Evolutionary conservation across 2,113 vertebrate species (phyloP), one percentile per base, ranked within the genome.

Genomic region (Rissa tridactyla): DNA sequence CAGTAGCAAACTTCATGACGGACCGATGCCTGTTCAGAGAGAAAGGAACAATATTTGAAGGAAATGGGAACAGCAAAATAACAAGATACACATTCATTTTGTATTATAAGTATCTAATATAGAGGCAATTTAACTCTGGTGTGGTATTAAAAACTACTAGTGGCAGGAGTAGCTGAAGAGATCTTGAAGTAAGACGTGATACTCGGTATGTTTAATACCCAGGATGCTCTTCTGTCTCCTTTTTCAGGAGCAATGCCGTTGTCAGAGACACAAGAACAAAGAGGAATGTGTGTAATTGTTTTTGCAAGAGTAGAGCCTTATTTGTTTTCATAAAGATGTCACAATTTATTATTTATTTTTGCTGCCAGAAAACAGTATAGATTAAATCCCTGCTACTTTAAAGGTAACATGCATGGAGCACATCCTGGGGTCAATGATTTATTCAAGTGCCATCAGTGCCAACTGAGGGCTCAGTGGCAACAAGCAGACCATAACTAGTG

Each of bases 341-440:
- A 36, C 6, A 1, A 70, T 81, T 88, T 91, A 44, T 90, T 94
- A 34, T 70, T 89, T 91, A 7, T 61, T 90, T 89, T 77, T 87
- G 5, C 38, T 78, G 64, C 26, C 75, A 73, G 78, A 88, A 86
- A 91, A 84, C 47, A 81, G 42, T 77, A 80, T 21, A 77, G 66
- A 77, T 90, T 72, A 94, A 93, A 95, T 81, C 60, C 42, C 78
- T 76, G 73, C 73, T 58, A 64, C 49, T 93, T 90, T 84, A 87
- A 95, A 95, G 18, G 68, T 61, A 76, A 69, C 30, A 15, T 29
- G 20, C 51, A 44, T 66, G 62, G 52, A 88, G 88, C 52, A 32
- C 20, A 52, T 86, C 57, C 65, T 76, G 65, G 76, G 75, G 49
- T 70, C 94, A 92, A 84, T 83, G 12, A 90, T 95, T 94, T 90